These are phyloP conservation scores for Hippocampus guttulatus DNA, from an alignment of 2,113 vertebrate species.

Conservation along the genomic window DNA sequence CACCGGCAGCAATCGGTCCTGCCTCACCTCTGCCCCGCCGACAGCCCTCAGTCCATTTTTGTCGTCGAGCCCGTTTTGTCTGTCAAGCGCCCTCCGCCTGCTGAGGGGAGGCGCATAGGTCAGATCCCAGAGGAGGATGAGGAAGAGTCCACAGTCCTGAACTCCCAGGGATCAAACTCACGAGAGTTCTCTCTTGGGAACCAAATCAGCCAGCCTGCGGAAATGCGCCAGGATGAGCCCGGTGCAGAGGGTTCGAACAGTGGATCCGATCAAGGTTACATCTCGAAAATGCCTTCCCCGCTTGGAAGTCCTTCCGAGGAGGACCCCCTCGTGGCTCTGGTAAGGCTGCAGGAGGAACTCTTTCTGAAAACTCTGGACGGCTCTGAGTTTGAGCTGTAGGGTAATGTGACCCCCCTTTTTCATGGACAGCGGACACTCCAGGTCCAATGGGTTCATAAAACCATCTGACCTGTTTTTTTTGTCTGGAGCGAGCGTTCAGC, in stretches of 20 bases:
- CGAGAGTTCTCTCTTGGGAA: not conserved
- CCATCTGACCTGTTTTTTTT: not conserved
- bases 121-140: constrained; percentile 31
- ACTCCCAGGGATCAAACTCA: constrained; percentile 33
- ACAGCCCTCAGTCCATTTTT: constrained; percentile 9
- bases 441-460: not conserved
- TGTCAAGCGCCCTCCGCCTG: constrained; percentile 12
- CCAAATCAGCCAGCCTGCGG: constrained; percentile 25
- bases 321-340: constrained; percentile 69
- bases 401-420: not conserved
- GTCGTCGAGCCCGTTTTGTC: constrained; percentile 26
- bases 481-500: constrained; percentile 63
- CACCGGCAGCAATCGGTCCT: constrained; percentile 13
- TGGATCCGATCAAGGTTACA: constrained; percentile 88
- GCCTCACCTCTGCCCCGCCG: constrained; percentile 1
- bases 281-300: constrained; percentile 74
- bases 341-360: constrained; percentile 75
- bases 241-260: constrained; percentile 68
- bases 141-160: constrained; percentile 31
- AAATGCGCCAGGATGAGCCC: constrained; percentile 41
- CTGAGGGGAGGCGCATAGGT: not conserved
- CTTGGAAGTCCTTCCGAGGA: constrained; percentile 53
- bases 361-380: constrained; percentile 63
- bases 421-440: not conserved
- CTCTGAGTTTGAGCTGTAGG: constrained; percentile 8